Evolutionary conservation across 2,888 invertebrate genomes (phyloP).

Genomic region (Smittia sp.): DNA sequence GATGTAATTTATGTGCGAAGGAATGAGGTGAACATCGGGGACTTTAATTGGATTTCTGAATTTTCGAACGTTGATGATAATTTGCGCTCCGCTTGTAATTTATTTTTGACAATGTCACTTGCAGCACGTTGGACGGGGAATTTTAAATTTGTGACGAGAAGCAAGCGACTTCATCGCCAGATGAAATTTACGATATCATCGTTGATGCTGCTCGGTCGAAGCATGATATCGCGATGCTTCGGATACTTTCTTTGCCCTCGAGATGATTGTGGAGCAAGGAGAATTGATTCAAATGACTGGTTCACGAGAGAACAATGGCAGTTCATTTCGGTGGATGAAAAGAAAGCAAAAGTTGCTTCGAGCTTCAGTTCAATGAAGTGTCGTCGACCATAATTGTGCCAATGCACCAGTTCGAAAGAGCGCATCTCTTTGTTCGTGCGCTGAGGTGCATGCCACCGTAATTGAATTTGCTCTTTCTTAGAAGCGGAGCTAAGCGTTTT

Average conservation of each 20-base stretch:
- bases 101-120: no score
- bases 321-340: constrained; percentile 16
- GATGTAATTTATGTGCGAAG: not conserved
- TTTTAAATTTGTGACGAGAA: no score
- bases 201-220: no score
- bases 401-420: constrained; percentile 22
- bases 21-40: not conserved
- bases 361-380: constrained; percentile 25
- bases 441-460: not conserved
- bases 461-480: not conserved
- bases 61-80: not conserved
- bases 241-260: no score
- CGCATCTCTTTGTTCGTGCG: not conserved
- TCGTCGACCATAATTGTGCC: constrained; percentile 28
- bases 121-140: no score
- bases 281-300: not conserved
- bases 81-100: no score
- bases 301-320: constrained; percentile 16
- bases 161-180: no score
- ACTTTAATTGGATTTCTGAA: not conserved
- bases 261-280: no score
- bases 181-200: no score
- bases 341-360: constrained; percentile 32
- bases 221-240: no score
- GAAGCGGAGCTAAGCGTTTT: no score